phyloP scores from a whole-genome alignment of 2,797 vertebrate genomes.

The Catostomus latipinnis region DNA sequence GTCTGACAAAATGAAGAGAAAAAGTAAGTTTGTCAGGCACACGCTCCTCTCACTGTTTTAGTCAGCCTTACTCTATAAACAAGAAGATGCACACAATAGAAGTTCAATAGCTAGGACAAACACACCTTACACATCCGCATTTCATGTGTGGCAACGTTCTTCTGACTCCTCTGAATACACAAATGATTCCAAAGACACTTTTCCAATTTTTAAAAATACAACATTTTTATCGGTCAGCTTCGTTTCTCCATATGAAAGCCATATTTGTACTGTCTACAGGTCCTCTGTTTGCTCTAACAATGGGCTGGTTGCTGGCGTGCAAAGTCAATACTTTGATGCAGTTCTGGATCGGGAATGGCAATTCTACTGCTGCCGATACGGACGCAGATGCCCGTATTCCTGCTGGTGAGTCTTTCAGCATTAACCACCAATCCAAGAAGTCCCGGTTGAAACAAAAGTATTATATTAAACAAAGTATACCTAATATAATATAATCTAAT shows the following conservation, averaged over 20 bases:
- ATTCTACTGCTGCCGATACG: constrained; percentile 96
- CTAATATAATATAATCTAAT: background rate
- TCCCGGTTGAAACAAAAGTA: background rate
- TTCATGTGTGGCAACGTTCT: background rate
- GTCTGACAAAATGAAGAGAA: background rate
- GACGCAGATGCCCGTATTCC: constrained; percentile 89
- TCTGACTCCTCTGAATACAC: background rate
- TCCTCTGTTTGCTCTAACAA: constrained; percentile 93
- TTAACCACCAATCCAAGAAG: background rate
- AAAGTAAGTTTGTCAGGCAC: background rate
- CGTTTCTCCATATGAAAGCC: background rate
- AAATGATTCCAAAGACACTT: background rate
- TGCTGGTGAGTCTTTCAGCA: constrained; percentile 85
- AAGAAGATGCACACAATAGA: constrained; percentile 33
- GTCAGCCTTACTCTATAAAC: constrained; percentile 17
- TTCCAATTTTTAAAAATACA: background rate
- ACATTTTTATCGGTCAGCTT: background rate
- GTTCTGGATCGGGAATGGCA: constrained; percentile 97
- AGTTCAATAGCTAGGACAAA: constrained; percentile 1
- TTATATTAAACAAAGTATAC: too few species aligned
- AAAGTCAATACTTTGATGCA: constrained; percentile 93
- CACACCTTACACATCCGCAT: background rate
- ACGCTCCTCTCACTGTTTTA: background rate
- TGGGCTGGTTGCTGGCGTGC: constrained; percentile 93
- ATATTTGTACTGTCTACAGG: constrained; percentile 75